These are phyloP conservation scores for Amyelois transitella DNA, from an alignment of 1,140 invertebrate species.

Conservation along the genomic window DNA sequence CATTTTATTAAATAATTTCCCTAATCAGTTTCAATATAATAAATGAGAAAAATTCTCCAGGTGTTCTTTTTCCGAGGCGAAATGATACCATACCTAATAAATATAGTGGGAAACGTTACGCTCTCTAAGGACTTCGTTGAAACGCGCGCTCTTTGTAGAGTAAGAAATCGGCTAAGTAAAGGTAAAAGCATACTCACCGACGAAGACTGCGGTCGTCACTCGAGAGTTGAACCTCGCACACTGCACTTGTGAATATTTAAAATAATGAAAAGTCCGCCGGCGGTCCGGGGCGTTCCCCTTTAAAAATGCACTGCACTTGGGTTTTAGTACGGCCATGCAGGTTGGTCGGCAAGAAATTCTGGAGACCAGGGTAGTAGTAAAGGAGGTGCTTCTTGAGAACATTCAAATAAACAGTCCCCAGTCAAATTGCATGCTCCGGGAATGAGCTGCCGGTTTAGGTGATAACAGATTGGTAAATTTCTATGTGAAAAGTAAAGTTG, in stretches of 20 bases:
- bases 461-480: too few relatives aligned
- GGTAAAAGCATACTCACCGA: slow-evolving; percentile 43
- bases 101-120: too few relatives aligned
- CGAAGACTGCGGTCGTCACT: slow-evolving; percentile 12
- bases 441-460: too few relatives aligned
- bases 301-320: slow-evolving; percentile 69
- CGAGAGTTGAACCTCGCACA: slow-evolving; percentile 25
- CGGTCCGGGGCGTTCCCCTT: slow-evolving; percentile 55
- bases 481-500: too few relatives aligned
- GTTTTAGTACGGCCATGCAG: slow-evolving; percentile 59
- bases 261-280: slow-evolving; percentile 64
- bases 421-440: neutral
- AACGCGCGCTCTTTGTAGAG: too few relatives aligned
- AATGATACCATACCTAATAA: too few relatives aligned
- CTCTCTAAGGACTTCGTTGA: too few relatives aligned
- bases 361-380: slow-evolving; percentile 47
- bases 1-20: too few relatives aligned
- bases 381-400: slow-evolving; percentile 38
- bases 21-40: too few relatives aligned
- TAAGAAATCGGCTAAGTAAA: too few relatives aligned
- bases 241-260: slow-evolving; percentile 68
- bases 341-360: slow-evolving; percentile 54
- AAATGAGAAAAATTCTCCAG: too few relatives aligned
- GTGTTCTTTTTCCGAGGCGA: too few relatives aligned
- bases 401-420: slow-evolving; percentile 26